phyloP scores from a whole-genome alignment of 1,140 invertebrate species.

The Centruroides sculpturatus region DNA sequence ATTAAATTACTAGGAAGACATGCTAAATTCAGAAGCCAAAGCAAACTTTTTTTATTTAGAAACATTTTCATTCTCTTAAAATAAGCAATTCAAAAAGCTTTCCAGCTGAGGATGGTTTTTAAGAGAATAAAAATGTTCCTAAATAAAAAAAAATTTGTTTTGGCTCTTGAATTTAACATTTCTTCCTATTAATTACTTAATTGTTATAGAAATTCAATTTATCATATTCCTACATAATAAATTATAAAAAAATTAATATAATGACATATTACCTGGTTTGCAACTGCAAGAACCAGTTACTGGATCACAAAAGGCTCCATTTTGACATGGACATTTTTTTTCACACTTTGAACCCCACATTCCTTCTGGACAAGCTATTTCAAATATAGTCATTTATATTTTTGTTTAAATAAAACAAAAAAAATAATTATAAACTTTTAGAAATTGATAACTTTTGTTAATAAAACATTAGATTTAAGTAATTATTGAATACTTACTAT shows the following conservation, averaged over 20 bases:
- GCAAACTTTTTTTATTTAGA: too few relatives aligned
- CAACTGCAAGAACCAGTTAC: conserved; percentile 37
- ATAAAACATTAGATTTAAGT: not conserved
- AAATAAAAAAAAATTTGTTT: not conserved
- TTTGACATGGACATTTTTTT: conserved; percentile 52
- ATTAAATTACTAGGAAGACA: too few relatives aligned
- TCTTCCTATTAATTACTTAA: not conserved
- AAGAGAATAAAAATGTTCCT: not conserved
- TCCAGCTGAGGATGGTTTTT: too few relatives aligned
- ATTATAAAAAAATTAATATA: not conserved
- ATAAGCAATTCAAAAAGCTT: too few relatives aligned
- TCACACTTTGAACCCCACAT: conserved; percentile 56
- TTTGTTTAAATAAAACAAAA: too few relatives aligned
- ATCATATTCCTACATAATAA: not conserved
- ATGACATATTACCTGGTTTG: conserved; percentile 11
- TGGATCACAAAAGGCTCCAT: conserved; percentile 59
- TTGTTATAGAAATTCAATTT: not conserved
- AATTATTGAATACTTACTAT: not conserved
- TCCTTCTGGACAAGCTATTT: conserved; percentile 50
- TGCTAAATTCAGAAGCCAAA: too few relatives aligned
- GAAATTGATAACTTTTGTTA: not conserved
- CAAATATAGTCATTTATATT: too few relatives aligned
- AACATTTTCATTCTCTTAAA: too few relatives aligned
- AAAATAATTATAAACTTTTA: too few relatives aligned
- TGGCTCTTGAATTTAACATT: not conserved